Evolutionary conservation across 1,140 invertebrate genomes (phyloP), one percentile per base, ranked within the genome.

Genomic region (Musca domestica): DNA sequence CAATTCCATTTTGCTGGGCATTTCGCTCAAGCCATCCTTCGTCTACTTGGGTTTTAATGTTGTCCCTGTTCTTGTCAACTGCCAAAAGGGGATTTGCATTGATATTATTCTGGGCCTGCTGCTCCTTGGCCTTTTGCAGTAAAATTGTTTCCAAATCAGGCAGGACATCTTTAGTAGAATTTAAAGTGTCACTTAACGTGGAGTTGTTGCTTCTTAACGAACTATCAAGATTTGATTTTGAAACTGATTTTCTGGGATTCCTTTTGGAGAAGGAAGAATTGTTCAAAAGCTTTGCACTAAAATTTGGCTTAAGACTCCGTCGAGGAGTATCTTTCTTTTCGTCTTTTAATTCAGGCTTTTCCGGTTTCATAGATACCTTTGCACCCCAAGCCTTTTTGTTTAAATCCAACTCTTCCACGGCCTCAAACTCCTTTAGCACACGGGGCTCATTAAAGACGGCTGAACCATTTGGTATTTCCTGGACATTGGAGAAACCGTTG

Each of bases 241-340:
- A 81, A n/a, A 88, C 69, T 0, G 87, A 87, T 80, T 93, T 93
- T 74, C 91, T 85, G 14, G 91, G 91, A 84, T 93, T 92, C 68
- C 91, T 83, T 74, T 91, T 88, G 22, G 85, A 84, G 80, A 92
- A 89, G 75, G 73, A 19, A 66, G 87, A 84, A 49, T 85, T 86
- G 47, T 87, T 84, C 81, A 92, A 92, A 64, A 91, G 82, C 76
- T 92, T 91, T 74, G 67, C 71, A 67, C 71, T 90, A 1, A 80
- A 64, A 25, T 76, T 81, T 0, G 79, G 52, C 56, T 74, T 77
- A 0, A 78, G 86, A 2, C 88, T 86, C n/a, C 89, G 81, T 71
- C 84, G 78, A 0, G 51, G 47, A 0, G 49, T 23, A 15, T 47
- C 47, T 2, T 27, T 54, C 23, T 52, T 6, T n/a, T 23, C 7